Percentiles rank a stretch among this genome's conserved stretches.
phyloP scores from a whole-genome alignment of 2,888 invertebrate species.

The Campopleginae sp. region DNA sequence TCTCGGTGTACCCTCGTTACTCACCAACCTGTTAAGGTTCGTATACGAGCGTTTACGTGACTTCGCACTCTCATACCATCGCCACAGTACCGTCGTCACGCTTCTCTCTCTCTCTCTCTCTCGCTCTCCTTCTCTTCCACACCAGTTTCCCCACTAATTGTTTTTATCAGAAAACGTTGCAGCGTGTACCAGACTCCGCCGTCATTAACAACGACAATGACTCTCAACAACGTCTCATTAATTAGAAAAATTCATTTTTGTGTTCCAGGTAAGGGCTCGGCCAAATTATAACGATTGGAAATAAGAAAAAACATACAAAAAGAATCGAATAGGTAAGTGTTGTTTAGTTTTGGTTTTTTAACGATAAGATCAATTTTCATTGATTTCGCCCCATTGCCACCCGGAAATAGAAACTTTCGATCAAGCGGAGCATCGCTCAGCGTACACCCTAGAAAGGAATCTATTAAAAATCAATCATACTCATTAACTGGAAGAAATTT shows the following conservation, averaged over 20 bases:
- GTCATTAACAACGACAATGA: slow-evolving; percentile 28
- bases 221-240: slow-evolving; percentile 52
- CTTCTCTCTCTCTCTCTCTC: slow-evolving; percentile 21
- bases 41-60: slow-evolving; percentile 42
- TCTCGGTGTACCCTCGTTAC: slow-evolving; percentile 66
- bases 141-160: slow-evolving; percentile 47
- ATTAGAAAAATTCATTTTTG: slow-evolving; percentile 42
- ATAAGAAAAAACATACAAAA: not conserved
- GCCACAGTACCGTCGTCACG: slow-evolving; percentile 3
- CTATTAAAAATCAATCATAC: no score
- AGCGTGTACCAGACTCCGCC: not conserved
- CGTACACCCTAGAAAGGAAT: no score
- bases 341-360: not conserved
- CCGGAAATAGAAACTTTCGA: no score
- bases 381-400: no score
- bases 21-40: slow-evolving; percentile 44
- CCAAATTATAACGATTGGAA: not conserved
- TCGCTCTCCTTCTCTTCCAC: slow-evolving; percentile 20
- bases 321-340: not conserved
- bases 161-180: slow-evolving; percentile 38
- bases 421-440: no score
- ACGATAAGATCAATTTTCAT: no score
- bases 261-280: slow-evolving; percentile 46
- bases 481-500: no score
- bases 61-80: slow-evolving; percentile 15